A percentile compares a stretch with the other conserved stretches of the same genome.
phyloP scores from a whole-genome alignment of 1,140 invertebrate genomes.

The Psilanteris sp. region DNA sequence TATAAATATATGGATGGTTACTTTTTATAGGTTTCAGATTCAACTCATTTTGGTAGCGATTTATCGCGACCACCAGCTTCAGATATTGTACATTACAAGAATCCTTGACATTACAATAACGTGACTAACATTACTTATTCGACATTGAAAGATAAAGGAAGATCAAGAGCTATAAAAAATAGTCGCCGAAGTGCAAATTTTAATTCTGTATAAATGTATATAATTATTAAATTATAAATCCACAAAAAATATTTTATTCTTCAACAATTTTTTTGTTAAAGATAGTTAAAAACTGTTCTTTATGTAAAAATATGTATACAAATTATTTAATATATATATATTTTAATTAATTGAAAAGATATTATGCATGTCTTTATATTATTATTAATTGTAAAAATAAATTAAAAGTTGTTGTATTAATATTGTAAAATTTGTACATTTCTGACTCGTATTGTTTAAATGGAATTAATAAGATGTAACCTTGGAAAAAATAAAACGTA shows the following conservation, averaged over 20 bases:
- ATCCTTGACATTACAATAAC: constrained; percentile 68
- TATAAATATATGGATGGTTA: no score
- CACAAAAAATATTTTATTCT: no score
- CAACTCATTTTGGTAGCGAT: constrained; percentile 68
- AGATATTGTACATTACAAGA: constrained; percentile 73
- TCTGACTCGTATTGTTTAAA: constrained; percentile 3
- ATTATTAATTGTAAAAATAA: no score
- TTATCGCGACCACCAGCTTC: constrained; percentile 67
- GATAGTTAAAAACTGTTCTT: background rate
- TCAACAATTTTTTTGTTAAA: background rate
- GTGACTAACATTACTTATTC: constrained; percentile 30
- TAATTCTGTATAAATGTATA: constrained; percentile 56
- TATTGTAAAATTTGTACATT: constrained; percentile 18
- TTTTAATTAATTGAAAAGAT: no score
- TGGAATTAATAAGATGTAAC: constrained; percentile 2
- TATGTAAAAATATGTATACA: background rate
- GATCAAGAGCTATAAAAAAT: constrained; percentile 32
- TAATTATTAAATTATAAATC: constrained; percentile 14
- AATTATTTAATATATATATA: background rate
- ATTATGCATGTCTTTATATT: no score
- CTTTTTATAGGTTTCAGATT: constrained; percentile 65
- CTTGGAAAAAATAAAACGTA: constrained; percentile 4
- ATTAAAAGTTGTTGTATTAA: background rate
- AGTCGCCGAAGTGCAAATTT: constrained; percentile 44
- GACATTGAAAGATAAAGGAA: constrained; percentile 43